Evolutionary conservation across 2,113 vertebrate species (phyloP).

Genomic region (Pampusana beccarii): DNA sequence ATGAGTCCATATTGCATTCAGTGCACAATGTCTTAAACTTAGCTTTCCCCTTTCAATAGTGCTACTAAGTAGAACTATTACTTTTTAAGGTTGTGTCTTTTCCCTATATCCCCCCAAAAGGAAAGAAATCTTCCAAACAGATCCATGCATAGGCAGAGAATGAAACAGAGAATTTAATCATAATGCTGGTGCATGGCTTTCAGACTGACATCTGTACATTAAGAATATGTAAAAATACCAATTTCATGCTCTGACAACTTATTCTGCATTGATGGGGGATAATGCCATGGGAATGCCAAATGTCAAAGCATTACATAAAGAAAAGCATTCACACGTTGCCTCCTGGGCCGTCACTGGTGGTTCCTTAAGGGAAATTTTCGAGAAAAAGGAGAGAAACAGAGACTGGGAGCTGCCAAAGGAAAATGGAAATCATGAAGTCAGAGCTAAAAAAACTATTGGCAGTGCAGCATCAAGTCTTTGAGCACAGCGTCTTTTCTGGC

Average conservation of each 20-base stretch:
- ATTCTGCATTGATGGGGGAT: constrained; percentile 73
- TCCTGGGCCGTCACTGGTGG: constrained; percentile 40
- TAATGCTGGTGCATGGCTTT: constrained; percentile 61
- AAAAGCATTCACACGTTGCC: constrained; percentile 55
- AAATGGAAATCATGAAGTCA: constrained; percentile 9
- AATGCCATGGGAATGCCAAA: constrained; percentile 74
- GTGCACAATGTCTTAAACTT: constrained; percentile 2
- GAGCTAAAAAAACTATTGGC: not conserved
- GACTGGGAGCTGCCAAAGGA: not conserved
- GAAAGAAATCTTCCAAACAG: constrained; percentile 53
- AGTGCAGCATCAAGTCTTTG: not conserved
- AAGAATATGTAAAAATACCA: constrained; percentile 81
- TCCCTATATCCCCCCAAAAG: constrained; percentile 29
- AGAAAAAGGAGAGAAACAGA: constrained; percentile 20
- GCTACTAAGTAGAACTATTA: constrained; percentile 37
- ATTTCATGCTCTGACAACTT: constrained; percentile 84
- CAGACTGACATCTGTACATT: constrained; percentile 79
- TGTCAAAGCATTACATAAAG: constrained; percentile 74
- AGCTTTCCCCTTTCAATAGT: constrained; percentile 42
- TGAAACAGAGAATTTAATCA: constrained; percentile 71
- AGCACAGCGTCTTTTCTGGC: not conserved
- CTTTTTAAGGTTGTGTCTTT: constrained; percentile 28
- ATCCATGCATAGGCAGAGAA: constrained; percentile 40
- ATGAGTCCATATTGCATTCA: not conserved
- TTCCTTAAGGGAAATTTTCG: constrained; percentile 62